phyloP scores from a whole-genome alignment of 2,113 vertebrate genomes.

The Trochalopteron elliotii region DNA sequence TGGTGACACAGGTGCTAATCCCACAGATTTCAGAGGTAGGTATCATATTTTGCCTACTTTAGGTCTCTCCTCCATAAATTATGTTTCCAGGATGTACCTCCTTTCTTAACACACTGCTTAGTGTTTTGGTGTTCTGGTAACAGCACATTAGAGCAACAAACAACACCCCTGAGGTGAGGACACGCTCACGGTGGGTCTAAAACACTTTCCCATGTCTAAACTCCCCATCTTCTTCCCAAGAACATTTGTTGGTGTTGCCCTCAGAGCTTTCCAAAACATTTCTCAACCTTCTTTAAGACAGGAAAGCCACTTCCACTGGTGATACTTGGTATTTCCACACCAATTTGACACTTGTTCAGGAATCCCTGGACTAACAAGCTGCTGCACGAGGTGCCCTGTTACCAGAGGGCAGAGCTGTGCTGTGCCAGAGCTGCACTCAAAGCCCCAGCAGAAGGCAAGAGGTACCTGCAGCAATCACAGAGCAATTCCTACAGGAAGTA shows the following conservation, averaged over 20 bases:
- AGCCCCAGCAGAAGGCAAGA: neutral
- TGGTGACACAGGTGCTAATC: neutral
- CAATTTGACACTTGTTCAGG: neutral
- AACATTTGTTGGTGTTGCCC: neutral
- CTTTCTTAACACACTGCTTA: neutral
- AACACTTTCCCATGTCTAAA: neutral
- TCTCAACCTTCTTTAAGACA: neutral
- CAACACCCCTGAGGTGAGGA: neutral
- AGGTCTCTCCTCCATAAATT: conserved; percentile 32
- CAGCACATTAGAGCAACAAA: neutral
- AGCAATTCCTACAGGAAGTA: neutral
- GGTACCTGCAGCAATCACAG: neutral
- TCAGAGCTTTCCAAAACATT: neutral
- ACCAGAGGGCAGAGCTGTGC: neutral
- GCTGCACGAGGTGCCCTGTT: neutral
- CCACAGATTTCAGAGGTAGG: conserved; percentile 7
- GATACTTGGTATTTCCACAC: neutral
- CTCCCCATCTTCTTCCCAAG: neutral
- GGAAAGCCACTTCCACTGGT: neutral
- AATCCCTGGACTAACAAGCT: neutral
- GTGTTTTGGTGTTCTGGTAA: conserved; percentile 3
- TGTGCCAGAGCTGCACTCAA: neutral
- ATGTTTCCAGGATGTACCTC: neutral
- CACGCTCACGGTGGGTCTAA: rapidly evolving
- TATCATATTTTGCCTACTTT: conserved; percentile 58